Evolutionary conservation across 2,888 invertebrate genomes (phyloP), one percentile per base, ranked within the genome.

Genomic region (Agrotis ipsilon): DNA sequence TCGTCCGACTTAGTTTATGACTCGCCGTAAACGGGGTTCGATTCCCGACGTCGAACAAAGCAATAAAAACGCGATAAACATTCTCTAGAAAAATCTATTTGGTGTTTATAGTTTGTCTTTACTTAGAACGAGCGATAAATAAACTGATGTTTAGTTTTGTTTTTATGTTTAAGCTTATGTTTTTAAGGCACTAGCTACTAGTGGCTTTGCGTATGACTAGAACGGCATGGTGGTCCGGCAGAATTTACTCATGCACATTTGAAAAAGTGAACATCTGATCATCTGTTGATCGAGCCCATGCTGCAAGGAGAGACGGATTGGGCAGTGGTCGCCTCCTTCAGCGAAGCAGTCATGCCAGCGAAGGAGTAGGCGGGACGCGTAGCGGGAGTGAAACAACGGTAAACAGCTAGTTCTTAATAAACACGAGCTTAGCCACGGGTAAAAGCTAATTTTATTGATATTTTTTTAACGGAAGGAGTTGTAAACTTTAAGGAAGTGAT

Each of bases 11-110:
- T 87, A 86, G 87, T 93, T 93, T 93, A 93, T 88, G 87, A 86
- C 90, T 80, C 68, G 87, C 88, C 92, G 90, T 94, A 93, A 93
- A 89, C 89, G 85, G 87, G 86, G 89, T 93, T 91, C 91, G 92
- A 92, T 91, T 92, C 90, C 84, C 86, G 86, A 85, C 90, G 83
- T 89, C 87, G 88, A 89, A 89, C 88, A 89, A 88, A 91, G 89
- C 83, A 88, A 88, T 93, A 92, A 93, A 93, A 89, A 78, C 74
- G 78, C 87, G 85, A 92, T 93, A 92, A 92, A 92, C 86, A 87
- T 88, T 86, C 81, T 86, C 86, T 87, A 86, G 83, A 88, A 88
- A 89, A 87, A 89, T 88, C 88, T 85, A 89, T 89, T 88, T 87
- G 82, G 83, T 87, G 86, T 90, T 90, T 90, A 90, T 86, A 82